Evolutionary conservation across 2,888 invertebrate species (phyloP).

Genomic region (Chaetoderma sp.): DNA sequence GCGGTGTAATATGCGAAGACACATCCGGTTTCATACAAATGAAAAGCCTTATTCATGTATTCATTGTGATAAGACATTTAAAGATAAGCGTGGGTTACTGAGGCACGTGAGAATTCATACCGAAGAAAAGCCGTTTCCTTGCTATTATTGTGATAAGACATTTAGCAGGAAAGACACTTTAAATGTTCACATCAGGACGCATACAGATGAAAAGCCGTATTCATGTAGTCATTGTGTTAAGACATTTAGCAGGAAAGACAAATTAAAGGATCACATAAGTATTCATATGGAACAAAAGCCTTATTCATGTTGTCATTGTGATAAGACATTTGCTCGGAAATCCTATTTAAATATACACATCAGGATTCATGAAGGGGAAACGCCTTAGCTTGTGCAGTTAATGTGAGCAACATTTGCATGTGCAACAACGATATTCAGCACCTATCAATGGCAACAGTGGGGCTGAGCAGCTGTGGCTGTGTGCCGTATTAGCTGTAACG

Average conservation of each 20-base stretch:
- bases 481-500: too few species aligned
- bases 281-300: neutral
- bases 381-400: too few species aligned
- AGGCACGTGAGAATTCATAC: neutral
- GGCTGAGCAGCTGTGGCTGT: too few species aligned
- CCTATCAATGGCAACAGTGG: too few species aligned
- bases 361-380: neutral
- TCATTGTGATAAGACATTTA: neutral
- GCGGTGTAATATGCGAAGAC: neutral
- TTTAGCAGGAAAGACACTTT: neutral
- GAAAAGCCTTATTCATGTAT: neutral
- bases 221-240: neutral
- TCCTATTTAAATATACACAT: neutral
- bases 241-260: neutral
- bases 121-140: neutral
- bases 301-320: neutral
- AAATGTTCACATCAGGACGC: neutral
- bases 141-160: neutral
- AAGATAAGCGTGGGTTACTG: neutral
- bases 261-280: neutral
- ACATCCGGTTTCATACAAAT: neutral
- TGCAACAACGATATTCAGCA: too few species aligned
- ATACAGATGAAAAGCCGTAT: neutral
- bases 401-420: too few species aligned
- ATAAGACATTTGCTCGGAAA: neutral